Evolutionary conservation across 2,113 vertebrate genomes (phyloP), one percentile per base, ranked within the genome.

Genomic region (Platysternon megacephalum): DNA sequence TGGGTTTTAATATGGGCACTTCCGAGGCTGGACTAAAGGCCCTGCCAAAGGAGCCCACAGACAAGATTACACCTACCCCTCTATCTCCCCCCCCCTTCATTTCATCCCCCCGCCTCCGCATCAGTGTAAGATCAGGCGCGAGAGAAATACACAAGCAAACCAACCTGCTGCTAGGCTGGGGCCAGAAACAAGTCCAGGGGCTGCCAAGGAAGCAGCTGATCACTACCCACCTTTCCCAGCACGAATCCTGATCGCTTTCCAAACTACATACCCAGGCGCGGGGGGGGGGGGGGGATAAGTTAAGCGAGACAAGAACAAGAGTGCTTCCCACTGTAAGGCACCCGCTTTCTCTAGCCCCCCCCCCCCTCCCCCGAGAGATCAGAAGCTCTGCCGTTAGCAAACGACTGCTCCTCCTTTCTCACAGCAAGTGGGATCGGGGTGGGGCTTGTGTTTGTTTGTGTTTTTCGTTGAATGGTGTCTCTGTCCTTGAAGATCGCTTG

Each of bases 101-200:
- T 35, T 32, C 44, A 14, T 39, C 85, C 85, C 82, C 56, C 68
- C 65, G 56, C 72, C 86, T 68, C 72, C 44, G 42, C 53, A 79
- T 88, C 93, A 88, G 87, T 82, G 80, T 46, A 74, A 79, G 81
- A 56, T 51, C 86, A 79, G 86, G 87, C 91, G 84, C 87, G 86
- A 91, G 79, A 78, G 84, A 84, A 82, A 88, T 52, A 86, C 90
- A 91, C 88, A 53, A 86, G 93, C 80, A 79, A 79, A 80, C 89
- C 91, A 84, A 87, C 88, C 79, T 81, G 86, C 82, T 84, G 87
- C 86, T 46, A 83, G 83, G 87, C 53, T 35, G 82, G 78, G 79
- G 68, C 87, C 87, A 92, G 93, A 79, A 26, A 35, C 12, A 74
- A 79, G 84, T 84, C 88, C 88, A 52, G 80, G 39, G 84, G 86